phyloP scores from a whole-genome alignment of 2,113 vertebrate genomes.

The Nematolebias whitei region DNA sequence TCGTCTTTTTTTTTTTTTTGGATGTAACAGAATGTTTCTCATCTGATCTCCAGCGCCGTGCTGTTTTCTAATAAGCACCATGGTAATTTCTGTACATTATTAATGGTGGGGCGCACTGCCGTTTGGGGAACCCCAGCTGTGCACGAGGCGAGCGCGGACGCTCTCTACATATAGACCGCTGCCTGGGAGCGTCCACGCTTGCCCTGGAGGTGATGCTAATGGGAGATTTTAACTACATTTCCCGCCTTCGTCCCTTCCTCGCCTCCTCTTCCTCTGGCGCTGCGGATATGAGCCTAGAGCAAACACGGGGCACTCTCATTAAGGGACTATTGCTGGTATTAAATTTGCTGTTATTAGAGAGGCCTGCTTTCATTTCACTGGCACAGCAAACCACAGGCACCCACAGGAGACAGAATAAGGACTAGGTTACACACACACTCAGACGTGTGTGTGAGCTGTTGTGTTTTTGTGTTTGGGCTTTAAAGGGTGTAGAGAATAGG shows the following conservation, averaged over 20 bases:
- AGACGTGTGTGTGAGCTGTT: slow-evolving; percentile 21
- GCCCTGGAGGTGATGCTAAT: slow-evolving; percentile 73
- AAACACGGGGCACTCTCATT: slow-evolving; percentile 77
- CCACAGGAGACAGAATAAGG: slow-evolving; percentile 69
- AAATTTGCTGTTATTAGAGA: slow-evolving; percentile 79
- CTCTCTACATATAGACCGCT: not conserved
- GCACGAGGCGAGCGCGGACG: slow-evolving; percentile 27
- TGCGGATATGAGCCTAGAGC: slow-evolving; percentile 75
- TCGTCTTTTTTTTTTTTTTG: slow-evolving; percentile 33
- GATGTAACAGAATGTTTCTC: slow-evolving; percentile 60
- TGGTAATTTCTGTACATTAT: slow-evolving; percentile 65
- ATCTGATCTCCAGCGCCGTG: slow-evolving; percentile 53
- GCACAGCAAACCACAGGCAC: slow-evolving; percentile 78
- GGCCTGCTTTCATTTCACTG: slow-evolving; percentile 78
- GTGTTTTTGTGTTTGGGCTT: slow-evolving; percentile 18
- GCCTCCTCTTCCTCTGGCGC: slow-evolving; percentile 61
- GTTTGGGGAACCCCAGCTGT: slow-evolving; percentile 47
- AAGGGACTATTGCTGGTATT: slow-evolving; percentile 77
- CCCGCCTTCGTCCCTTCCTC: slow-evolving; percentile 53
- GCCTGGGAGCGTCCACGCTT: slow-evolving; percentile 39
- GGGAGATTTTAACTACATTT: slow-evolving; percentile 73
- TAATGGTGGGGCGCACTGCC: slow-evolving; percentile 39
- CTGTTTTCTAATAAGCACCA: slow-evolving; percentile 70
- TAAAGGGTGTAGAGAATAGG: slow-evolving; percentile 45
- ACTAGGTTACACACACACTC: slow-evolving; percentile 65